Evolutionary conservation across 1,140 invertebrate species (phyloP).

Genomic region (Drosophila jambulina): DNA sequence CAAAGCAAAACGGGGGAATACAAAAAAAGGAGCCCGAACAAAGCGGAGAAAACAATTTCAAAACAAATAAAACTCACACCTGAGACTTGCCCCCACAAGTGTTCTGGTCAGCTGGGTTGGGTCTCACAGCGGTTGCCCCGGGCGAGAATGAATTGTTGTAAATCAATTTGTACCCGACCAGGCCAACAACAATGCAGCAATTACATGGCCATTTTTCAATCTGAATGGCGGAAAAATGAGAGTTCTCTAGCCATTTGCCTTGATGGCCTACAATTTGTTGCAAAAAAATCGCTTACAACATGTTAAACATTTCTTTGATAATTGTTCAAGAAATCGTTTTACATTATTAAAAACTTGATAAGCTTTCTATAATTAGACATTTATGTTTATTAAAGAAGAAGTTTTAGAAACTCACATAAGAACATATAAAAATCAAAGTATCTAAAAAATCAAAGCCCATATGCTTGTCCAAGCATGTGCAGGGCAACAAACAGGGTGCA

Average conservation of each 20-base stretch:
- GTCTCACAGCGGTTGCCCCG: constrained; percentile 51
- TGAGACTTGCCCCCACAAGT: constrained; percentile 52
- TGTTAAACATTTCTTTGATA: neutral
- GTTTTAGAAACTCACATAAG: neutral
- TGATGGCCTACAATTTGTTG: constrained; percentile 42
- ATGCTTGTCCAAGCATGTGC: neutral
- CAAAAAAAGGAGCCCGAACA: constrained; percentile 36
- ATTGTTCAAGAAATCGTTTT: neutral
- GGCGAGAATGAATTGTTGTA: constrained; percentile 75
- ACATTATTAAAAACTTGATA: neutral
- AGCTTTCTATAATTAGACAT: no score
- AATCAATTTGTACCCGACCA: constrained; percentile 75
- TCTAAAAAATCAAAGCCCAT: neutral
- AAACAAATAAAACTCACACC: constrained; percentile 79
- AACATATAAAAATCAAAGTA: neutral
- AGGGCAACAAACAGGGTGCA: constrained; percentile 14
- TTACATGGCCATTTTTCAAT: constrained; percentile 63
- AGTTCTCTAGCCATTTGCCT: constrained; percentile 3
- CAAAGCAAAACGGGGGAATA: constrained; percentile 40
- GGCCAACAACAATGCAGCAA: constrained; percentile 61
- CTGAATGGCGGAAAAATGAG: constrained; percentile 37
- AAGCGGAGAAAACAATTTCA: constrained; percentile 65
- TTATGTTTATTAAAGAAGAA: no score
- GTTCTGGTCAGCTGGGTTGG: constrained; percentile 52
- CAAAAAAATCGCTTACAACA: neutral